Base-by-base conservation (phyloP, 1,140 invertebrate species). In the Laupala kohalensis region DNA sequence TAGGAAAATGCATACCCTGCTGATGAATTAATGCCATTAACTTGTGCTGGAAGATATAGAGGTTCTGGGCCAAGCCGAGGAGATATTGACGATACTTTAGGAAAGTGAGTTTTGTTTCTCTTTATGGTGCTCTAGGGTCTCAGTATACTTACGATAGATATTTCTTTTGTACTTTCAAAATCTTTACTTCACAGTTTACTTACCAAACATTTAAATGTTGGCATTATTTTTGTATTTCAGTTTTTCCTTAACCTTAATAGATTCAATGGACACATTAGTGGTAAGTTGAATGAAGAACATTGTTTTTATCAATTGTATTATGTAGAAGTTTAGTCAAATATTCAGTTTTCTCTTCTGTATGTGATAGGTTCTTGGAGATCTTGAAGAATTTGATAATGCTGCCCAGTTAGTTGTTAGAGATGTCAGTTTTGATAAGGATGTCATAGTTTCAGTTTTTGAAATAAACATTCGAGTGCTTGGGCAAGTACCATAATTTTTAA, bases 361-460 rank as follows among this genome's bases (percentile, higher is more conserved):
- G 69, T 74, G 70, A 73, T 76, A 88, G 86, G 82, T 98, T 29
- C 81, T 99, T 71, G 94, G 95, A 9, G 93, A 97, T 82, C 87
- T 97, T 75, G 89, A 92, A 72, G 95, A 98, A 83, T 99, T 99
- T 83, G 96, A 97, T 79, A 86, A 88, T 77, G 95, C 94, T 64
- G 90, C 97, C 0, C 89, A 90, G 81, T 83, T 95, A 73, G 89
- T 98, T 24, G 89, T 96, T 70, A 85, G 84, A 74, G 89, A 95
- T 82, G 92, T 98, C 15, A 88, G 83, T 72, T 98, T 99, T 82
- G 94, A 99, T 81, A 92, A 87, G 75, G 95, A 99, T 83, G 88
- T 99, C 71, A 89, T 97, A 73, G 96, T 99, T 19, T 98, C 96
- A 1, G 93, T 99, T 6, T 99, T 99, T 83, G 97, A 99, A 83